A percentile compares a stretch with the other conserved stretches of the same genome.
Conservation (phyloP, 2,797 vertebrate genomes). For the Simalia tracyae region DNA sequence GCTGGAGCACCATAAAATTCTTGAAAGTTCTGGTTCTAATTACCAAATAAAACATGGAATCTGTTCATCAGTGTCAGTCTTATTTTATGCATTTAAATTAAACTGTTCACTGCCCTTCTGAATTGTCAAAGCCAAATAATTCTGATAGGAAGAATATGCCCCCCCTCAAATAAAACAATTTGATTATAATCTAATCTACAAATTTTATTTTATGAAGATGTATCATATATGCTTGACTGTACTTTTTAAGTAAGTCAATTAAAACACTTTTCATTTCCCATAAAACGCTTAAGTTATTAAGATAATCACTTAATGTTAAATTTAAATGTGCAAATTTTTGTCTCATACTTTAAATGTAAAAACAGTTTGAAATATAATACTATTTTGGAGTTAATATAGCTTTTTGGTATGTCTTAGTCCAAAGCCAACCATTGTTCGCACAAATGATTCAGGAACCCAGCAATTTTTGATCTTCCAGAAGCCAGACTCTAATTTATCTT, state of each 20-base stretch:
- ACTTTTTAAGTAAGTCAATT: slow-evolving; percentile 21
- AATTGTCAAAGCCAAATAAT: not conserved
- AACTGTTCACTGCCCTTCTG: not conserved
- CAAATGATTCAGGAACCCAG: not conserved
- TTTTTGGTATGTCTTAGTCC: not conserved
- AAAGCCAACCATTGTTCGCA: not conserved
- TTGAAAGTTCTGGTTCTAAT: not conserved
- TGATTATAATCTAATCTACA: not conserved
- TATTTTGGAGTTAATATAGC: not conserved
- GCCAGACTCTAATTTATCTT: too few relatives aligned
- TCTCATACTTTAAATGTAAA: not conserved
- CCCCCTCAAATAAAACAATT: not conserved
- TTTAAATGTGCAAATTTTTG: slow-evolving; percentile 11
- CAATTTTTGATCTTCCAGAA: not conserved
- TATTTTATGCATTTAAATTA: too few relatives aligned
- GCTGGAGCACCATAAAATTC: not conserved
- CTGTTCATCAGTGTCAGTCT: too few relatives aligned
- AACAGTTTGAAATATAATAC: not conserved
- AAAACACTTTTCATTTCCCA: not conserved
- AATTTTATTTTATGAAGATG: not conserved
- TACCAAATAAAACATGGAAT: not conserved
- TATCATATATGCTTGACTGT: slow-evolving; percentile 14
- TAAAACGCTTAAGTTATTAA: slow-evolving; percentile 1
- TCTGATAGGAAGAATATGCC: not conserved
- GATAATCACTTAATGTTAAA: slow-evolving; percentile 14